Evolutionary conservation across 2,113 vertebrate species (phyloP).

Genomic region (Crypturellus undulatus): DNA sequence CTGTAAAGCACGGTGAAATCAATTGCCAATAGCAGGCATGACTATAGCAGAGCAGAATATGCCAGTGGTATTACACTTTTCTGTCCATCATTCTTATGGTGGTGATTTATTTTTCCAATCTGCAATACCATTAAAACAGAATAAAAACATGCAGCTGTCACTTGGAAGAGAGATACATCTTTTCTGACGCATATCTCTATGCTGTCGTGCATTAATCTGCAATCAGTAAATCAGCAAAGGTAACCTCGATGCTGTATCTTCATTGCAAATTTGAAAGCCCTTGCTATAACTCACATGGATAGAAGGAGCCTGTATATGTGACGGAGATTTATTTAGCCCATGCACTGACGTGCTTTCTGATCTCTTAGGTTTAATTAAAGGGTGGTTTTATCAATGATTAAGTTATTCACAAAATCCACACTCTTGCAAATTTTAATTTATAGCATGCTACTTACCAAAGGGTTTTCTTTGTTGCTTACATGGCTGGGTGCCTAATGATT

Average conservation of each 20-base stretch:
- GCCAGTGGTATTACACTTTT: not conserved
- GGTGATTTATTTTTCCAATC: not conserved
- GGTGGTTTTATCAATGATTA: not conserved
- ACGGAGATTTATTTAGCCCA: not conserved
- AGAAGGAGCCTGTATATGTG: not conserved
- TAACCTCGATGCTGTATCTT: not conserved
- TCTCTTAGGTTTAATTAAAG: conserved; percentile 1
- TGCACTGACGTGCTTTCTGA: not conserved
- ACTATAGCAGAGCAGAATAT: not conserved
- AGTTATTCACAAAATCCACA: not conserved
- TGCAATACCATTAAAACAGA: not conserved
- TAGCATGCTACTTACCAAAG: not conserved
- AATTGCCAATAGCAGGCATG: not conserved
- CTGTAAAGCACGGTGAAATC: not conserved
- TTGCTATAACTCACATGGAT: not conserved
- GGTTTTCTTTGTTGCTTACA: not conserved
- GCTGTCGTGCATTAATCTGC: not conserved
- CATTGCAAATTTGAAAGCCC: not conserved
- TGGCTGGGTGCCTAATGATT: not conserved
- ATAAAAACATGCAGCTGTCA: not conserved
- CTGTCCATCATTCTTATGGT: not conserved
- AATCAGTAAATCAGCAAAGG: not conserved
- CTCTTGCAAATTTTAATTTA: not conserved
- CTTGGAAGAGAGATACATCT: not conserved
- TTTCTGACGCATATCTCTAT: not conserved